Evolutionary conservation across 2,888 invertebrate species (phyloP).

Genomic region (Eristalis intricaria): DNA sequence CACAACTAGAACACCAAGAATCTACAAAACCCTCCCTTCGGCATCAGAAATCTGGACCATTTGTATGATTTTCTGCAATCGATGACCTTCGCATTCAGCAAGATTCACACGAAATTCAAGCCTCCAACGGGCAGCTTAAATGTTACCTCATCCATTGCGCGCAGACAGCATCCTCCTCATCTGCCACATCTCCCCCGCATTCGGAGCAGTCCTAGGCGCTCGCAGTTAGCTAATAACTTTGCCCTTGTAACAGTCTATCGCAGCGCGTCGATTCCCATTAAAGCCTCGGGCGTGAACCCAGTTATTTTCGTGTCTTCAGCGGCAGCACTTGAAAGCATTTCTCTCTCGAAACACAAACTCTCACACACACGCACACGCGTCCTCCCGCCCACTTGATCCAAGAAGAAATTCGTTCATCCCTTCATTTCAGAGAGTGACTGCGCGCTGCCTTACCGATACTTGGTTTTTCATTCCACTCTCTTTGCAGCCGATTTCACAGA

Average conservation of each 20-base stretch:
- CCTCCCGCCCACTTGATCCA: neutral
- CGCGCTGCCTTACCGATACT: conserved; percentile 69
- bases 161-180: neutral
- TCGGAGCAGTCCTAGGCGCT: neutral
- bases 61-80: no score
- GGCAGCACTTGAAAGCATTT: neutral
- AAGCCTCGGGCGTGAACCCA: neutral
- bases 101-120: no score
- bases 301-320: neutral
- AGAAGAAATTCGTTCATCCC: neutral
- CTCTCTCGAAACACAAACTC: neutral
- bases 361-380: no score
- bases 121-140: no score
- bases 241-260: conserved; percentile 4
- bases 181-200: neutral
- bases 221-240: neutral
- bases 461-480: conserved; percentile 51
- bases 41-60: no score
- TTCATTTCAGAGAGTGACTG: neutral
- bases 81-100: no score
- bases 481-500: neutral
- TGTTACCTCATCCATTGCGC: no score
- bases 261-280: neutral
- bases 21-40: no score
- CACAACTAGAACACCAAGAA: no score